Conservation (phyloP, 2,797 vertebrate genomes). For the Mormyrus hasselquistii region DNA sequence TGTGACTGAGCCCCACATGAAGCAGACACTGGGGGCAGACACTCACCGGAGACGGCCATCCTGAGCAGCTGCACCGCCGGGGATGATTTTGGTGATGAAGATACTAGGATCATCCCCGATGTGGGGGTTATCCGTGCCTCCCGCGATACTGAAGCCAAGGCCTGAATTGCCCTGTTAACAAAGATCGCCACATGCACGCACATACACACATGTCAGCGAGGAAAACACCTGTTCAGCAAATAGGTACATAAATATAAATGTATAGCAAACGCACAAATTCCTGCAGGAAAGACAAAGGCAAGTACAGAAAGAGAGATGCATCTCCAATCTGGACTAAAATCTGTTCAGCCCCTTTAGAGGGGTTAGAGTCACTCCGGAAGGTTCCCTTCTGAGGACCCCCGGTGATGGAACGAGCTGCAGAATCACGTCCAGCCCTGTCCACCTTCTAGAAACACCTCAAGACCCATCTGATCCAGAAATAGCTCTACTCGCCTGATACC, state of each 20-base stretch:
- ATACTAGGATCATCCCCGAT: conserved; percentile 94
- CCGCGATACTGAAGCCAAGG: conserved; percentile 94
- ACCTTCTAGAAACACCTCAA: neutral
- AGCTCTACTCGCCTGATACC: neutral
- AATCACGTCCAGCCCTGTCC: neutral
- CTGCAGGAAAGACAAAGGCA: neutral
- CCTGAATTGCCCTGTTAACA: conserved; percentile 82
- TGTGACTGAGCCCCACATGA: neutral
- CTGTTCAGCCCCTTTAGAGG: neutral
- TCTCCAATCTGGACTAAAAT: neutral
- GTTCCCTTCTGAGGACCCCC: neutral
- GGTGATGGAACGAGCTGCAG: neutral
- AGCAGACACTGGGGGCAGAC: conserved; percentile 17
- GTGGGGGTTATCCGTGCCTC: conserved; percentile 93
- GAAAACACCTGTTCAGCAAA: neutral
- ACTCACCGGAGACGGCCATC: conserved; percentile 85
- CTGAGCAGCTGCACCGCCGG: conserved; percentile 88
- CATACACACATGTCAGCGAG: neutral
- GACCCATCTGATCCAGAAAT: neutral
- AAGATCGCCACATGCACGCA: neutral
- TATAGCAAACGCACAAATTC: neutral
- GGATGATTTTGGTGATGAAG: conserved; percentile 97
- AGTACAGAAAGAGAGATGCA: neutral
- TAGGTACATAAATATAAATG: neutral
- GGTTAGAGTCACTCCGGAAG: neutral